Conservation (phyloP, 2,888 invertebrate genomes). For the Drosophila quinaria region DNA sequence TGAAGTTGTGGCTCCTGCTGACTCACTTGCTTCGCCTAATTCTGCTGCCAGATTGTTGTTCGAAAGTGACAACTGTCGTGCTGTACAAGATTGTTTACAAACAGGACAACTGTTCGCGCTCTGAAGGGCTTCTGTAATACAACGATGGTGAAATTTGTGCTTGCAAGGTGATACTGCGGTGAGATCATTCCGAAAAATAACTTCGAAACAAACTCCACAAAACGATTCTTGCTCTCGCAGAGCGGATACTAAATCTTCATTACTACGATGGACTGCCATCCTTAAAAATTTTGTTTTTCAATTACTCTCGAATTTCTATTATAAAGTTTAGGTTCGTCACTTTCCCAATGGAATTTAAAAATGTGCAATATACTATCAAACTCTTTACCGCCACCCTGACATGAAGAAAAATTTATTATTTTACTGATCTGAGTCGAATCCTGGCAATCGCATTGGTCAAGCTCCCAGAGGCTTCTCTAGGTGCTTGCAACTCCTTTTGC, state of each 20-base stretch:
- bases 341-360: background rate
- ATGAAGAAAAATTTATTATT: background rate
- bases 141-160: background rate
- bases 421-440: constrained; percentile 1
- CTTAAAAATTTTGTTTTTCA: background rate
- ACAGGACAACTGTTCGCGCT: too few relatives aligned
- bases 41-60: background rate
- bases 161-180: background rate
- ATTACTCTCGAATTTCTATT: background rate
- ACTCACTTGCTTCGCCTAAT: background rate
- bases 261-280: background rate
- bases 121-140: background rate
- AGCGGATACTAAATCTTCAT: background rate
- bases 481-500: too few relatives aligned
- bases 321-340: background rate
- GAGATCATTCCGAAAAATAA: background rate
- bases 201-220: background rate
- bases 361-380: background rate
- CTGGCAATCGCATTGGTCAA: too few relatives aligned
- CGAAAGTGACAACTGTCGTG: background rate
- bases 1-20: background rate
- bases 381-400: background rate
- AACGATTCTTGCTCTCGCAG: background rate
- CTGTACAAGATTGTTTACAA: background rate
- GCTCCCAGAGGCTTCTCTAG: too few relatives aligned